These are phyloP conservation scores for Drosophila hydei DNA, from an alignment of 1,140 invertebrate genomes.

Conservation along the genomic window DNA sequence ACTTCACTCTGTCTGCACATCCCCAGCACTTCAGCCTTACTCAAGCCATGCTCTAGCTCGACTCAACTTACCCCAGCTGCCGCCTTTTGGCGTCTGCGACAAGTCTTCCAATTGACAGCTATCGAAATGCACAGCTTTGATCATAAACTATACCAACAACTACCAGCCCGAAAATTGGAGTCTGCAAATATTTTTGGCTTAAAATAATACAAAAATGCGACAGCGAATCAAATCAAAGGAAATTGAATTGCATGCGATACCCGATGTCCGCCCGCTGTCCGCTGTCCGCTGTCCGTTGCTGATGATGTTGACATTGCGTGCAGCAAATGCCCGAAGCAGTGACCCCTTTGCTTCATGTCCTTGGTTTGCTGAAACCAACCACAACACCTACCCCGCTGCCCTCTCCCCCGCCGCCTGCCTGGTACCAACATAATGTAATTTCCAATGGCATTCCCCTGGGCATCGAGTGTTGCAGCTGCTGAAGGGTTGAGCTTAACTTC, in stretches of 20 bases:
- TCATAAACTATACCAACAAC: no score
- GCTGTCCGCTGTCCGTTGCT: constrained; percentile 5
- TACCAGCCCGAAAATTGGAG: background rate
- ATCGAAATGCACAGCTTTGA: background rate
- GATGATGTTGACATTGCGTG: constrained; percentile 78
- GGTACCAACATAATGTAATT: constrained; percentile 59
- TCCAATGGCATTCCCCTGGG: constrained; percentile 52
- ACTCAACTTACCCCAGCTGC: background rate
- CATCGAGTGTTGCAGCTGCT: constrained; percentile 10
- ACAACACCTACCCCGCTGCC: background rate
- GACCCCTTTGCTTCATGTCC: constrained; percentile 31
- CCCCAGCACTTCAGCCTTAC: no score
- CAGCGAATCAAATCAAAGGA: constrained; percentile 58
- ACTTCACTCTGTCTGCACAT: no score
- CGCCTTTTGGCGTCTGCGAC: background rate
- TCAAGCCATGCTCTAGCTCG: no score
- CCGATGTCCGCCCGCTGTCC: background rate
- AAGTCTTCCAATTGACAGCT: background rate
- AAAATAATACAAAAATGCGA: constrained; percentile 55
- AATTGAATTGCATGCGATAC: constrained; percentile 73
- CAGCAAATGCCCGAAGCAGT: constrained; percentile 58
- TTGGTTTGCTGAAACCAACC: background rate
- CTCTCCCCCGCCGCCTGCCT: background rate
- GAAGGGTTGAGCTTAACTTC: constrained; percentile 34
- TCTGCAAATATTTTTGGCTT: constrained; percentile 26